These are phyloP conservation scores for Lepidonotus clava DNA, from an alignment of 2,888 invertebrate species.

Conservation along the genomic window DNA sequence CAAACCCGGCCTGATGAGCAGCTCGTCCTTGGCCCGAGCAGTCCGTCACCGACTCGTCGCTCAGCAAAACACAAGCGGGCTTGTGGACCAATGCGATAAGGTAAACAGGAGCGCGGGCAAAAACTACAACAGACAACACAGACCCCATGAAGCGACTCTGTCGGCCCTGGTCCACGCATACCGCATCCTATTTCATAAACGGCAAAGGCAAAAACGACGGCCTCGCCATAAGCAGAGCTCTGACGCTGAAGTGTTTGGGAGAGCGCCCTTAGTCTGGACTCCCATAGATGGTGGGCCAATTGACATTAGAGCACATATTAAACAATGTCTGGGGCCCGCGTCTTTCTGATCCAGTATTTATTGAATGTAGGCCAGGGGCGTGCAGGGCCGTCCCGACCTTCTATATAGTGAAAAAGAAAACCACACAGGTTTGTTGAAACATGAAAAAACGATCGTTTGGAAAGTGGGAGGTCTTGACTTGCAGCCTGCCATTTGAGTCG, in stretches of 20 bases:
- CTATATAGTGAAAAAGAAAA: not conserved
- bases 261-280: not conserved
- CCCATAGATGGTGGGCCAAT: not conserved
- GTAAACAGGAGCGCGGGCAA: slow-evolving; percentile 23
- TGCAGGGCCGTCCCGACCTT: not conserved
- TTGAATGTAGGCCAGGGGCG: slow-evolving; percentile 35
- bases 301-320: slow-evolving; percentile 36
- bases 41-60: not conserved
- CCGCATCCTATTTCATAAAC: slow-evolving; percentile 8
- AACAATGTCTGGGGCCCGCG: not conserved
- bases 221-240: not conserved
- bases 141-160: not conserved
- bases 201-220: not conserved
- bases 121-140: slow-evolving; percentile 41
- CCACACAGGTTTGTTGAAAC: not conserved
- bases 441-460: not conserved
- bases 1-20: not conserved
- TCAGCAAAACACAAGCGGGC: not conserved
- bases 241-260: not conserved
- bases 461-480: too few species aligned
- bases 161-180: not conserved
- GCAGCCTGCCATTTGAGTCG: not conserved
- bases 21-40: too few species aligned
- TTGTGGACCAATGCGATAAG: slow-evolving; percentile 20
- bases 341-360: slow-evolving; percentile 13